These are phyloP conservation scores for Rhopalosiphum nymphaeae DNA, from an alignment of 2,888 invertebrate species.

Conservation along the genomic window DNA sequence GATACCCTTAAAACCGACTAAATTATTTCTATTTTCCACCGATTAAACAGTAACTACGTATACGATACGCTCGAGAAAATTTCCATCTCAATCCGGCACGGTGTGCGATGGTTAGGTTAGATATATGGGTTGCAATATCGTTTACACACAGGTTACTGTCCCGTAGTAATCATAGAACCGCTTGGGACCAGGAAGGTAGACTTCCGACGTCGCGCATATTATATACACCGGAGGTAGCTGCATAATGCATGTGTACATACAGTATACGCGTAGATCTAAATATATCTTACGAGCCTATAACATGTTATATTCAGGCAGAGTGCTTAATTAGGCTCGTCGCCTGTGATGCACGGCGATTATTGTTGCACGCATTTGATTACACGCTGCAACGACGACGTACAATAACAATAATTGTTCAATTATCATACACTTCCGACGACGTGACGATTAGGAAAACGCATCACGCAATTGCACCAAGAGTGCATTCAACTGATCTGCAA, in stretches of 20 bases:
- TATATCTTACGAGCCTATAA: neutral
- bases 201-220: neutral
- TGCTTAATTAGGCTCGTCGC: slow-evolving; percentile 4
- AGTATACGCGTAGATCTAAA: neutral
- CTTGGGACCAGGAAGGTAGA: neutral
- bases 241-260: neutral
- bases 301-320: neutral
- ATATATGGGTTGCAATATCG: neutral
- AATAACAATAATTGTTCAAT: neutral
- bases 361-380: neutral
- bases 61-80: neutral
- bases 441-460: neutral
- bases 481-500: slow-evolving; percentile 3
- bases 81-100: neutral
- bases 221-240: neutral
- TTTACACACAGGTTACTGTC: neutral
- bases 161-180: neutral
- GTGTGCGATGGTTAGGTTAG: neutral
- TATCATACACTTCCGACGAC: neutral
- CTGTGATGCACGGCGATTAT: neutral
- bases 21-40: neutral
- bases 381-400: neutral
- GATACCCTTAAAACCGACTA: neutral
- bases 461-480: neutral
- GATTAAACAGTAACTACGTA: neutral